Conservation (phyloP, 2,113 vertebrate genomes). For the Numida meleagris region DNA sequence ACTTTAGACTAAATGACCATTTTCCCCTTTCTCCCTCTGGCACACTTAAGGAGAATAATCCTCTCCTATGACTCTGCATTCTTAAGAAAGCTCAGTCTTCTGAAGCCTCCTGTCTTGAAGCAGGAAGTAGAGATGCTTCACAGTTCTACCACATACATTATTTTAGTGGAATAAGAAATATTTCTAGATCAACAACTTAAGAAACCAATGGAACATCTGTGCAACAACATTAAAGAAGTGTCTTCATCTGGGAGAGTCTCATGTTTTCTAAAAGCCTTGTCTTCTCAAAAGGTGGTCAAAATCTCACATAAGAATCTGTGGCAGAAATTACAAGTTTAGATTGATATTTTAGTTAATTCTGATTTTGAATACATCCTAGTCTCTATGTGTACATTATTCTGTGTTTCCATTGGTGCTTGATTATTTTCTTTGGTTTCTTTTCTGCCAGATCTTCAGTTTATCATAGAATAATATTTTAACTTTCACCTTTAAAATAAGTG, state of each 20-base stretch:
- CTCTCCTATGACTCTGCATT: not conserved
- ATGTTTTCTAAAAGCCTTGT: slow-evolving; percentile 20
- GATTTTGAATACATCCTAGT: not conserved
- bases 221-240: slow-evolving; percentile 35
- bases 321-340: slow-evolving; percentile 16
- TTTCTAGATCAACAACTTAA: slow-evolving; percentile 47
- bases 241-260: slow-evolving; percentile 21
- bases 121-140: not conserved
- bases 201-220: slow-evolving; percentile 13
- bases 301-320: not conserved
- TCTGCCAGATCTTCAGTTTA: not conserved
- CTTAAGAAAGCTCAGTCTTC: not conserved
- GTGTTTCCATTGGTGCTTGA: not conserved
- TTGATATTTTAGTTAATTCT: slow-evolving; percentile 27
- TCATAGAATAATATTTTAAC: not conserved
- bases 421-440: not conserved
- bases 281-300: slow-evolving; percentile 43
- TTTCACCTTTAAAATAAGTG: not conserved
- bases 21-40: not conserved
- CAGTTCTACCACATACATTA: not conserved
- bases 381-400: not conserved
- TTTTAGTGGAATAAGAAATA: slow-evolving; percentile 1
- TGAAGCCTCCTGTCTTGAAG: not conserved
- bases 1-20: not conserved
- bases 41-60: not conserved